Percentiles rank a stretch among this genome's conserved stretches.
These are phyloP conservation scores for Meteorus sp. DNA, from an alignment of 1,140 invertebrate genomes.

Conservation along the genomic window DNA sequence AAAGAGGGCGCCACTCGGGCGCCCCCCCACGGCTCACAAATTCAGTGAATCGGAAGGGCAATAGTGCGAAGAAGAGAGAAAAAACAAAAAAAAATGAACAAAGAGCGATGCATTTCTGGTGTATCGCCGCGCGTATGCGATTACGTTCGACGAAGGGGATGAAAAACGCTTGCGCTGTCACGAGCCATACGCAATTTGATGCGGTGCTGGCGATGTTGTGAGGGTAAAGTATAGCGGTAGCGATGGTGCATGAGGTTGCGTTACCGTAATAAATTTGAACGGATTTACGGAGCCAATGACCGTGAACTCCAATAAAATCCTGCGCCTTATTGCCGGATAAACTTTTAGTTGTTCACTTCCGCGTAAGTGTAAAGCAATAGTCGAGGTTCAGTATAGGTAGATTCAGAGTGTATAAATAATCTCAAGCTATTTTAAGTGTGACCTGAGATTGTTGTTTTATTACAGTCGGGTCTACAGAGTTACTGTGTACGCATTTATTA, in stretches of 20 bases:
- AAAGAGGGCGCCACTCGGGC: slow-evolving; percentile 3
- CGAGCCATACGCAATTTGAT: not conserved
- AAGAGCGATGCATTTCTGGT: slow-evolving; percentile 20
- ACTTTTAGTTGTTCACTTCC: slow-evolving; percentile 14
- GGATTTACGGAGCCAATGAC: slow-evolving; percentile 16
- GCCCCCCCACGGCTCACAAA: slow-evolving; percentile 10
- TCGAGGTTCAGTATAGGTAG: no score
- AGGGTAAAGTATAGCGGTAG: not conserved
- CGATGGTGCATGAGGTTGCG: not conserved
- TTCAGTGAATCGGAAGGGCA: slow-evolving; percentile 9
- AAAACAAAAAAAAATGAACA: not conserved
- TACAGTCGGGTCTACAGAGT: no score
- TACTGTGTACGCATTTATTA: no score
- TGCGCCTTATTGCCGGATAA: slow-evolving; percentile 7
- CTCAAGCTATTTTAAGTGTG: no score
- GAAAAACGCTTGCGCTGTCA: slow-evolving; percentile 12
- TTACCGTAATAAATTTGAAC: slow-evolving; percentile 3
- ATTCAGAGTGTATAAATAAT: no score
- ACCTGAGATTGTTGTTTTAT: no score
- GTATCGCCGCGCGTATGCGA: slow-evolving; percentile 19
- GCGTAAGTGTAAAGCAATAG: no score
- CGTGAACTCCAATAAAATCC: slow-evolving; percentile 11
- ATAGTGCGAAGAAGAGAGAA: slow-evolving; percentile 10
- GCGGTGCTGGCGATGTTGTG: not conserved
- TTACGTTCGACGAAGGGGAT: slow-evolving; percentile 1